phyloP scores from a whole-genome alignment of 2,113 vertebrate species.

The Mesembrinibis cayennensis region DNA sequence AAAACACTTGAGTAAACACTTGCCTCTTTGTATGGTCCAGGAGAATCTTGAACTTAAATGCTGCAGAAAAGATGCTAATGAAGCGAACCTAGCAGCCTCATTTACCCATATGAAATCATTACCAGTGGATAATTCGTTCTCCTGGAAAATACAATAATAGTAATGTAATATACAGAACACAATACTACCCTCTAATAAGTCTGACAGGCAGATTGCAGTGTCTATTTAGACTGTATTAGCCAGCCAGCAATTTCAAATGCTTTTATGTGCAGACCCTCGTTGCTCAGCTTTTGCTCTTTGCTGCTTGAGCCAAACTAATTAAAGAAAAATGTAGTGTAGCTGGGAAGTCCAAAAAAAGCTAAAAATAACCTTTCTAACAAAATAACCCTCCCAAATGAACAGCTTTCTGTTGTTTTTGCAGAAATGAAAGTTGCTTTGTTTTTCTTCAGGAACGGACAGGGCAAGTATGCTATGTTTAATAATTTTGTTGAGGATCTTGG shows the following conservation, averaged over 20 bases:
- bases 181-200: conserved; percentile 27
- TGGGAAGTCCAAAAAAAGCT: not conserved
- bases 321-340: not conserved
- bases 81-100: conserved; percentile 12
- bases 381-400: not conserved
- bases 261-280: not conserved
- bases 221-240: conserved; percentile 30
- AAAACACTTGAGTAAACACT: not conserved
- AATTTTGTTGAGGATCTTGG: not conserved
- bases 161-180: conserved; percentile 24
- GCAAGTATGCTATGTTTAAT: not conserved
- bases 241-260: not conserved
- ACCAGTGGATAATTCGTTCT: conserved; percentile 25
- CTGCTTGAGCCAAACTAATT: conserved; percentile 26
- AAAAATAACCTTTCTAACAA: not conserved
- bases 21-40: not conserved
- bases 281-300: not conserved
- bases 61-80: conserved; percentile 8
- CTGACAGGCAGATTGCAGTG: conserved; percentile 34
- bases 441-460: not conserved
- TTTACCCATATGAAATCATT: conserved; percentile 18
- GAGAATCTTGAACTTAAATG: conserved; percentile 14
- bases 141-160: conserved; percentile 41
- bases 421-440: not conserved
- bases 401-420: not conserved